Conservation (phyloP, 2,113 vertebrate species). For the Pseudorasbora parva region DNA sequence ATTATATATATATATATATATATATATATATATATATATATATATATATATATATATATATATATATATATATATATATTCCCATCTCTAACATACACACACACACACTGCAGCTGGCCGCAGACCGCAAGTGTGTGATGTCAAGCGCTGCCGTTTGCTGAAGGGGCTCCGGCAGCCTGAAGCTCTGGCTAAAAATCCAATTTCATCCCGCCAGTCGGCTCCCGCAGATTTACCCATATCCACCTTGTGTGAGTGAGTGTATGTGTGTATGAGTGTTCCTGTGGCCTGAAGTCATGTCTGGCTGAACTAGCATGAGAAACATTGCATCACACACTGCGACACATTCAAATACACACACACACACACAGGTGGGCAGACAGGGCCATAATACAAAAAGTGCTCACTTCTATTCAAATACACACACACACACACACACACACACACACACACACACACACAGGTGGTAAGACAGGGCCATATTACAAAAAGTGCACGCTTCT, state of each 20-base stretch:
- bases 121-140: constrained; percentile 1
- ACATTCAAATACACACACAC: constrained; percentile 30
- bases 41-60: too few relatives aligned
- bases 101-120: constrained; percentile 9
- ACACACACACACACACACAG: constrained; percentile 41
- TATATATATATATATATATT: too few relatives aligned
- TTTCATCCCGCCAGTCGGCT: constrained; percentile 55
- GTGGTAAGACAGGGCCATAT: constrained; percentile 18
- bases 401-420: constrained; percentile 23
- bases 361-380: constrained; percentile 40
- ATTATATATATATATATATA: too few relatives aligned
- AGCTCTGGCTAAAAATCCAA: constrained; percentile 54
- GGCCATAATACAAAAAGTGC: constrained; percentile 35
- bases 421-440: constrained; percentile 39
- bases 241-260: constrained; percentile 10
- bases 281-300: constrained; percentile 44
- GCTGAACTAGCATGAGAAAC: constrained; percentile 45
- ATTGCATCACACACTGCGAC: constrained; percentile 30
- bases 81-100: neutral
- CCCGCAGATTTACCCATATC: constrained; percentile 44
- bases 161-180: neutral
- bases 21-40: too few relatives aligned
- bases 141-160: constrained; percentile 18
- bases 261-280: neutral
- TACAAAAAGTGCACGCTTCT: constrained; percentile 37